Evolutionary conservation across 2,113 vertebrate species (phyloP).

Genomic region (Microcebus jonahi): DNA sequence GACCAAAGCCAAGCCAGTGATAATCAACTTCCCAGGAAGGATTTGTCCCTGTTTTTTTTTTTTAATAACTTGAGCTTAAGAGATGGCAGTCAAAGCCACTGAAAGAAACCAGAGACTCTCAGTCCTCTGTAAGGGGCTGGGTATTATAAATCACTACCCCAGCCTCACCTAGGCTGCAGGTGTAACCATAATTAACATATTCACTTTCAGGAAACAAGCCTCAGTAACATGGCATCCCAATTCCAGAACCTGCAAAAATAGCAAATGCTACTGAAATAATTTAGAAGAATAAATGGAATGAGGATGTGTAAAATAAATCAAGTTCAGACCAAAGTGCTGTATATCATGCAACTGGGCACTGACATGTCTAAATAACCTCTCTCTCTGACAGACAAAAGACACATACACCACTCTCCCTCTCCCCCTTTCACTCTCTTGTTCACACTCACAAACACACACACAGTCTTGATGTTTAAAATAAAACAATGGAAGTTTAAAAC

Average conservation of each 20-base stretch:
- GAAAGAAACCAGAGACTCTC: neutral
- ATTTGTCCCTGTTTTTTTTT: neutral
- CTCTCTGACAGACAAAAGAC: neutral
- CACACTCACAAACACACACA: neutral
- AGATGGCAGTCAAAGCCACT: neutral
- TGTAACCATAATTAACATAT: neutral
- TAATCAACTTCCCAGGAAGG: neutral
- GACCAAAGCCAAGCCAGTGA: neutral
- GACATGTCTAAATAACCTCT: neutral
- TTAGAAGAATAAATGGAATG: conserved; percentile 23
- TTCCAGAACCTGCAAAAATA: neutral
- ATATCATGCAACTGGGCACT: neutral
- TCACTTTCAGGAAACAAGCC: neutral
- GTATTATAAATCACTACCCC: neutral
- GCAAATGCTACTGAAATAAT: neutral
- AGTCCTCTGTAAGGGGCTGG: neutral
- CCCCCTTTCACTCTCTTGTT: too few relatives aligned
- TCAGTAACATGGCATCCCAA: neutral
- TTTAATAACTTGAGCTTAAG: neutral
- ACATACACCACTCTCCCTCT: neutral
- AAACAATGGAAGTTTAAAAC: neutral
- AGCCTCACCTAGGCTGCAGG: neutral
- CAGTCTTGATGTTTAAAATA: neutral
- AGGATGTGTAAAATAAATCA: neutral
- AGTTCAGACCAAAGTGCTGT: neutral